phyloP scores from a whole-genome alignment of 2,888 invertebrate species.

The Macrophya alboannulata region DNA sequence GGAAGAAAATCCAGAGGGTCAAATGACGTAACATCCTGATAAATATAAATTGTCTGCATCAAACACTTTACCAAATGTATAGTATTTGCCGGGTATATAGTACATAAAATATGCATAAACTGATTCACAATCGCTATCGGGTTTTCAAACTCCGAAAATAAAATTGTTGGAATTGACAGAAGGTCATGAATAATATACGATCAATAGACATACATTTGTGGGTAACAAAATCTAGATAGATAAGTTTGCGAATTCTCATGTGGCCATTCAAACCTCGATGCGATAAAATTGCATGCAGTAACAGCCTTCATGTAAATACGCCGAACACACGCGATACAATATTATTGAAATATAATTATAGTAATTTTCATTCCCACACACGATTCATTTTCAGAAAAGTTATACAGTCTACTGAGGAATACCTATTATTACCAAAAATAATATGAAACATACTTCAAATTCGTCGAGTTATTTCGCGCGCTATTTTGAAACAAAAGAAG shows the following conservation, averaged over 20 bases:
- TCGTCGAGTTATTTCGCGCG: neutral
- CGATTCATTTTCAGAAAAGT: neutral
- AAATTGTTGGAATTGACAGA: neutral
- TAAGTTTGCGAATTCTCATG: neutral
- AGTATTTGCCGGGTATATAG: neutral
- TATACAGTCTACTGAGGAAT: neutral
- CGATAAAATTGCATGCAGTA: neutral
- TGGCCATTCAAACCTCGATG: neutral
- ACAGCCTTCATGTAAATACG: neutral
- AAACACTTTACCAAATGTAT: neutral
- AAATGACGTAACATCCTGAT: neutral
- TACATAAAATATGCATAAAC: neutral
- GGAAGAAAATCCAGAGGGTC: neutral
- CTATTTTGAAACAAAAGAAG: too few relatives aligned
- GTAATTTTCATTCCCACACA: neutral
- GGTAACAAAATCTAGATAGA: too few relatives aligned
- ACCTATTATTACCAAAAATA: neutral
- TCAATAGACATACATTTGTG: neutral
- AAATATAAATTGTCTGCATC: neutral
- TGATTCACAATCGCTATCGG: neutral
- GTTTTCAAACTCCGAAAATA: neutral
- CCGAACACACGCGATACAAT: neutral
- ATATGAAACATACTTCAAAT: neutral
- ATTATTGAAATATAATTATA: neutral
- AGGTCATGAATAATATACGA: neutral